phyloP scores from a whole-genome alignment of 2,888 invertebrate genomes.

The Ectobius pallidus region DNA sequence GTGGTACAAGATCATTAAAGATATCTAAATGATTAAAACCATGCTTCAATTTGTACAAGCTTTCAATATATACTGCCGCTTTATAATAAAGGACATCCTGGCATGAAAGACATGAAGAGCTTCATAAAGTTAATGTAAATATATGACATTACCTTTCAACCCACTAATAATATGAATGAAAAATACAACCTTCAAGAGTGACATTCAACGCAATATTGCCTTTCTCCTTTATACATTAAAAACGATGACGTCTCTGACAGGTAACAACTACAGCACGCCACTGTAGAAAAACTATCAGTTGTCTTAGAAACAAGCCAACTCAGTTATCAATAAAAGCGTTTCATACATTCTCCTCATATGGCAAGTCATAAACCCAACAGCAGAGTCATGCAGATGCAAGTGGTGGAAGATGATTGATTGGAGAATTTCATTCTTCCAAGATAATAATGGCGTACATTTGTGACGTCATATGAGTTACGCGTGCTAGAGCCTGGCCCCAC shows the following conservation, averaged over 20 bases:
- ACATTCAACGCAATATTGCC: background rate
- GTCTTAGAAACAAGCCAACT: no score
- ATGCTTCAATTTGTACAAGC: no score
- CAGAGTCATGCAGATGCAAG: conserved; percentile 2
- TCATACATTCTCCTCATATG: background rate
- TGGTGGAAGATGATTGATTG: conserved; percentile 23
- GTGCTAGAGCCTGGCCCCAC: conserved; percentile 18
- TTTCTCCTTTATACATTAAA: conserved; percentile 13
- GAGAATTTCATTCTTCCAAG: conserved; percentile 21
- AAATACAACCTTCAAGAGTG: background rate
- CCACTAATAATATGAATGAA: no score
- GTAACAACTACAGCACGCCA: background rate
- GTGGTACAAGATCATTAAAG: no score
- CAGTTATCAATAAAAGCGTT: conserved; percentile 1
- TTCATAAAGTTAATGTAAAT: no score
- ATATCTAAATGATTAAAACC: no score
- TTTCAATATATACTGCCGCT: no score
- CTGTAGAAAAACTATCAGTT: background rate
- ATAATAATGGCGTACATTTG: conserved; percentile 18
- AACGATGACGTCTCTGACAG: background rate
- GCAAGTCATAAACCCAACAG: no score
- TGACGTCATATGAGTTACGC: conserved; percentile 24
- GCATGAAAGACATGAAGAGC: no score
- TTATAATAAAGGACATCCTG: no score
- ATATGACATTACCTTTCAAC: no score